Conservation (phyloP, 2,113 vertebrate genomes). For the Picathartes gymnocephalus region DNA sequence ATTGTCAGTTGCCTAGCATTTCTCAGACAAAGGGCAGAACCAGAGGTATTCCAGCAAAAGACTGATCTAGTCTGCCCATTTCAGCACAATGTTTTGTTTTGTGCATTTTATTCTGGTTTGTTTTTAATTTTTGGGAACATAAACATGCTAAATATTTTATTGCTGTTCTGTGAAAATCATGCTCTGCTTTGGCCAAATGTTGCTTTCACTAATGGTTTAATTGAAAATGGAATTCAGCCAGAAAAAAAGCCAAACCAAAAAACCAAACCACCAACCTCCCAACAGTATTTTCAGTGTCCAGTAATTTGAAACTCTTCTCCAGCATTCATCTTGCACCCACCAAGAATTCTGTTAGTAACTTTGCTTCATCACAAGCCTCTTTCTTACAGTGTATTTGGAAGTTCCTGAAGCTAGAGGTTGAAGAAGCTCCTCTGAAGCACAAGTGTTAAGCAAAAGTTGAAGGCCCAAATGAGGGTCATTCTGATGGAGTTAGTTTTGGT, state of each 20-base stretch:
- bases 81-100: not conserved
- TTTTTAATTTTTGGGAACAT: not conserved
- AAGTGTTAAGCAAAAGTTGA: not conserved
- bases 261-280: not conserved
- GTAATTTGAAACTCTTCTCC: not conserved
- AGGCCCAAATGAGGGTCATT: not conserved
- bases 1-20: not conserved
- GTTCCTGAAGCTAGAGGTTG: not conserved
- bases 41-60: not conserved
- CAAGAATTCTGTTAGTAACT: not conserved
- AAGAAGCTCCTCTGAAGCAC: not conserved
- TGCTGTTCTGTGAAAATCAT: not conserved
- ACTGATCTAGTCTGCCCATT: not conserved
- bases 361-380: not conserved
- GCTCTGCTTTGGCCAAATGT: not conserved
- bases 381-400: not conserved
- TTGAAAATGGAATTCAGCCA: not conserved
- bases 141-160: slow-evolving; percentile 9
- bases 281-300: not conserved
- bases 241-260: not conserved
- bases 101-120: not conserved
- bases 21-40: not conserved
- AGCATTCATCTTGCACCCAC: not conserved
- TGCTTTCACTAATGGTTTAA: not conserved
- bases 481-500: not conserved